Percentiles rank a stretch among this genome's conserved stretches.
Conservation (phyloP, 2,113 vertebrate genomes). For the Platichthys flesus region DNA sequence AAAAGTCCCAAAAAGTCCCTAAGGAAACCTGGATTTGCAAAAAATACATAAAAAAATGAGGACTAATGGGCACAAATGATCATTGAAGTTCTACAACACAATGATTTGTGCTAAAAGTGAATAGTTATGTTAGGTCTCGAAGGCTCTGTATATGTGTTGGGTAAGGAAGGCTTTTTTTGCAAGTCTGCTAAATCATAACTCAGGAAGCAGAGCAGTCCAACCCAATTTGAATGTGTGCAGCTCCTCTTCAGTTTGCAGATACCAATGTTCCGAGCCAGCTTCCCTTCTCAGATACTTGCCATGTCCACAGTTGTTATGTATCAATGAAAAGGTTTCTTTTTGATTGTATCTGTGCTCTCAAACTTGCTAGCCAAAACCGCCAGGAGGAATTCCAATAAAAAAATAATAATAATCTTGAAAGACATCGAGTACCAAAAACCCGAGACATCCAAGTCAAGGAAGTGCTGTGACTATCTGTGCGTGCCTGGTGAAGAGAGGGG, state of each 20-base stretch:
- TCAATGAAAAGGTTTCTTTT: constrained; percentile 13
- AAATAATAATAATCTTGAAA: constrained; percentile 7
- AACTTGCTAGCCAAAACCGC: constrained; percentile 23
- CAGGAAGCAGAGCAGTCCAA: background rate
- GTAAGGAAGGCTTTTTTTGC: constrained; percentile 2
- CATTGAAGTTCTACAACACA: background rate
- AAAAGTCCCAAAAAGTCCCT: too few relatives aligned
- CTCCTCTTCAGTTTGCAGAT: constrained; percentile 3
- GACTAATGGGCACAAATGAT: too few relatives aligned
- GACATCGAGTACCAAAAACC: constrained; percentile 19
- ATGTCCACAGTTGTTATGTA: constrained; percentile 26
- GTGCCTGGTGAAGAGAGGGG: constrained; percentile 33
- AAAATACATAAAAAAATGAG: too few relatives aligned
- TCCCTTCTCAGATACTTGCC: constrained; percentile 15
- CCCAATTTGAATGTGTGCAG: constrained; percentile 7
- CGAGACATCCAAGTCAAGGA: constrained; percentile 35
- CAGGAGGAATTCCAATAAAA: background rate
- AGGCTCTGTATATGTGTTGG: background rate
- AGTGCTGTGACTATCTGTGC: constrained; percentile 21
- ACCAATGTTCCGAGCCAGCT: constrained; percentile 7
- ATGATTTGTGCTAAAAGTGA: background rate
- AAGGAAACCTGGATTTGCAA: too few relatives aligned
- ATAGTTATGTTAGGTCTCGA: too few relatives aligned
- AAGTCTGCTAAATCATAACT: constrained; percentile 19
- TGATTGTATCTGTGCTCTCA: constrained; percentile 32